Percentiles rank a stretch among this genome's conserved stretches.
Conservation (phyloP, 2,888 invertebrate genomes). For the Drosophila gaucha region DNA sequence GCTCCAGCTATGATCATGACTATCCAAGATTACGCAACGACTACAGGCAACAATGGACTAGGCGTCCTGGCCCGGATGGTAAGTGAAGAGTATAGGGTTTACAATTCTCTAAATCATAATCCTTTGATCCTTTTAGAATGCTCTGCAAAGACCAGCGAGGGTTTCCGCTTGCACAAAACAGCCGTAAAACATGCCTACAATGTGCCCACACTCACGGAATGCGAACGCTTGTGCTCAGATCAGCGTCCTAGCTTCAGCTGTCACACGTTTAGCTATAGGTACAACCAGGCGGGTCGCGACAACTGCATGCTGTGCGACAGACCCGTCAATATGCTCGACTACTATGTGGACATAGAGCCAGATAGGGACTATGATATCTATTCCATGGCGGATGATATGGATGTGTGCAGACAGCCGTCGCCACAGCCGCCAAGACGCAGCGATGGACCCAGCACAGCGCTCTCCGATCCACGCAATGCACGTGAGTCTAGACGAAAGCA, state of each 20-base stretch:
- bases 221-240: conserved; percentile 90
- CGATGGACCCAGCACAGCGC: conserved; percentile 79
- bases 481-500: conserved; percentile 65
- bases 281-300: conserved; percentile 86
- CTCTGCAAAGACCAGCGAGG: conserved; percentile 90
- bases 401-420: conserved; percentile 84
- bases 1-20: conserved; percentile 83
- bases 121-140: conserved; percentile 86
- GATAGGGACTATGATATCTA: conserved; percentile 92
- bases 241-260: conserved; percentile 89
- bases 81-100: conserved; percentile 11
- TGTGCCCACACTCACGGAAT: conserved; percentile 90
- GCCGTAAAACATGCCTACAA: conserved; percentile 88
- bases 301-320: conserved; percentile 92
- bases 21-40: conserved; percentile 75
- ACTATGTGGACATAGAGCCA: conserved; percentile 90
- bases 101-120: background rate
- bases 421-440: conserved; percentile 60
- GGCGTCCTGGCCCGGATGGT: conserved; percentile 85
- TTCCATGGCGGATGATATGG: conserved; percentile 88
- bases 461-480: conserved; percentile 85
- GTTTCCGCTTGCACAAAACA: conserved; percentile 89
- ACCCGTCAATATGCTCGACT: conserved; percentile 89
- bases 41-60: conserved; percentile 84
- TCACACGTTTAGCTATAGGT: conserved; percentile 90